phyloP scores from a whole-genome alignment of 2,797 vertebrate species.

The Lycodopsis pacificus region DNA sequence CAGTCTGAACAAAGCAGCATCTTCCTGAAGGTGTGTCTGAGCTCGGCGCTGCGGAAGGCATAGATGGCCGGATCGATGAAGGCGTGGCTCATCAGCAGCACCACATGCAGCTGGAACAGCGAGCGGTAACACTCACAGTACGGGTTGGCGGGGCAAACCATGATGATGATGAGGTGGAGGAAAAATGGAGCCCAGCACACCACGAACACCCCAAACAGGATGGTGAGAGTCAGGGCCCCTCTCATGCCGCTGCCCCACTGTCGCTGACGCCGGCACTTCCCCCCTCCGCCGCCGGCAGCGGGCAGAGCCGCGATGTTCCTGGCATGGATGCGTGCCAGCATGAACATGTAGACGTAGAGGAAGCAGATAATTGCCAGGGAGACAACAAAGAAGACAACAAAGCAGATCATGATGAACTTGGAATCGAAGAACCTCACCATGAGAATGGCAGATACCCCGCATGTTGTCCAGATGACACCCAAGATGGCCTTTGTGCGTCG shows the following conservation, averaged over 20 bases:
- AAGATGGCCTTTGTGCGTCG: conserved; percentile 82
- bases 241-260: conserved; percentile 83
- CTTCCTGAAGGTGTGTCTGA: conserved; percentile 89
- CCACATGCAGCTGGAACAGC: conserved; percentile 91
- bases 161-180: conserved; percentile 91
- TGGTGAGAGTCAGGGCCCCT: conserved; percentile 92
- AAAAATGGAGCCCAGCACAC: conserved; percentile 95
- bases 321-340: conserved; percentile 91
- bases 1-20: conserved; percentile 83
- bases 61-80: conserved; percentile 96
- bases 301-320: conserved; percentile 87
- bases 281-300: conserved; percentile 59
- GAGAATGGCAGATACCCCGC: conserved; percentile 84
- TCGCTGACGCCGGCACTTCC: conserved; percentile 26
- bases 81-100: conserved; percentile 92
- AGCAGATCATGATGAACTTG: conserved; percentile 87
- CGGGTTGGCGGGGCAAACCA: conserved; percentile 91
- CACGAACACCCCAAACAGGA: conserved; percentile 93
- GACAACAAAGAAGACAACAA: conserved; percentile 87
- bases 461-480: conserved; percentile 87
- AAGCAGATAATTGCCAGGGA: conserved; percentile 90
- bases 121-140: conserved; percentile 97
- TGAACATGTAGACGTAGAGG: conserved; percentile 95
- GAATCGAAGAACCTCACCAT: conserved; percentile 89
- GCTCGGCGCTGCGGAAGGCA: conserved; percentile 92